phyloP scores from a whole-genome alignment of 2,797 vertebrate species.

The Ceryle rudis region DNA sequence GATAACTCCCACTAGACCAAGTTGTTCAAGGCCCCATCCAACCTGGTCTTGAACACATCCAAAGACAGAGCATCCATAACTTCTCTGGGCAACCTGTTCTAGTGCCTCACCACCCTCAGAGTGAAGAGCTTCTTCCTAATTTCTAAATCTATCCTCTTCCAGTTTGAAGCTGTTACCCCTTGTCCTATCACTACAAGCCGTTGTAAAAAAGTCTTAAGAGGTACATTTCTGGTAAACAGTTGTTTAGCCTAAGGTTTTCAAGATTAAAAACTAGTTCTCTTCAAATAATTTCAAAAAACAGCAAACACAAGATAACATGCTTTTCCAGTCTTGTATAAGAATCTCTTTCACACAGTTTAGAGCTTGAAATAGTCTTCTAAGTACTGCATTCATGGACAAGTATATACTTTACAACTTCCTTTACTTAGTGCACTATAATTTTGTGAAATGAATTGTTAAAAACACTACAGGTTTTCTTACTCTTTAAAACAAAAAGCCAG shows the following conservation, averaged over 20 bases:
- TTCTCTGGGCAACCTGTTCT: too few relatives aligned
- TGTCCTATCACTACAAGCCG: too few relatives aligned
- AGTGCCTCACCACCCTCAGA: too few relatives aligned
- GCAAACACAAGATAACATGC: background rate
- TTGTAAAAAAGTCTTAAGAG: background rate
- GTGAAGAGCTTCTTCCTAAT: too few relatives aligned
- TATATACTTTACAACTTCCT: background rate
- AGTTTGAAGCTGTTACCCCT: too few relatives aligned
- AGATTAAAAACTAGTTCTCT: background rate
- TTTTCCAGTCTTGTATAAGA: background rate
- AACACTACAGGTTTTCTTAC: background rate
- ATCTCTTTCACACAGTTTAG: background rate
- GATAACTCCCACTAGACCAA: too few relatives aligned
- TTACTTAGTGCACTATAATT: background rate
- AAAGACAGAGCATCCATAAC: too few relatives aligned
- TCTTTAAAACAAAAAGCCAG: background rate
- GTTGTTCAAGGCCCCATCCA: too few relatives aligned
- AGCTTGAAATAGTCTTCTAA: background rate
- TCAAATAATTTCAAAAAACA: background rate
- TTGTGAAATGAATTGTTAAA: background rate
- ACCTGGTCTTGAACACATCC: too few relatives aligned
- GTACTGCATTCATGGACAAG: background rate
- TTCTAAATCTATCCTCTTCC: too few relatives aligned
- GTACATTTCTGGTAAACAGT: background rate
- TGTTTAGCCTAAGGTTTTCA: background rate